Conservation (phyloP, 2,113 vertebrate genomes). For the Struthio camelus region DNA sequence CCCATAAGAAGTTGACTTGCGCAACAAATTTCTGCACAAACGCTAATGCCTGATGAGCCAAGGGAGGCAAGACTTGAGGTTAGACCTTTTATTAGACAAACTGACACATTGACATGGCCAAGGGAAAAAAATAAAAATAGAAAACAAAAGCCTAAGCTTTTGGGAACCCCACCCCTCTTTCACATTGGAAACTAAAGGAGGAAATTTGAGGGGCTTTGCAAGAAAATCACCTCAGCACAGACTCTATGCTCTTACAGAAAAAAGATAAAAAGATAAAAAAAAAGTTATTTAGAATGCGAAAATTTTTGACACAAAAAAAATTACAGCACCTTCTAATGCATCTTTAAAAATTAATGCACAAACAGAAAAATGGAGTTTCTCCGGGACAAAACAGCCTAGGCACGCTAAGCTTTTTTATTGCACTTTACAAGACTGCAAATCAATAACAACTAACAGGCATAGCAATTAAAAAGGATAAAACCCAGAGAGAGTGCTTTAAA, state of each 20-base stretch:
- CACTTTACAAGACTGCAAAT: not conserved
- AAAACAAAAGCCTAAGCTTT: not conserved
- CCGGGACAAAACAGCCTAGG: not conserved
- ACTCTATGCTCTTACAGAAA: not conserved
- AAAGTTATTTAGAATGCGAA: not conserved
- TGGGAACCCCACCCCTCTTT: not conserved
- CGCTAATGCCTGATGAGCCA: not conserved
- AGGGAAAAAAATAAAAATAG: not conserved
- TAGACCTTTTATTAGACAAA: not conserved
- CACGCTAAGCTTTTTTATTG: not conserved
- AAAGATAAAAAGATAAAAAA: not conserved
- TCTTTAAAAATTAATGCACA: not conserved
- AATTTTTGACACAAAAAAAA: not conserved
- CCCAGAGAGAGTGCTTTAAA: not conserved
- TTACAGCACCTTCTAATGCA: not conserved
- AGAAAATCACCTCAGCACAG: not conserved
- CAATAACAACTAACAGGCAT: not conserved
- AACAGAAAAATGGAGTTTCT: not conserved
- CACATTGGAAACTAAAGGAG: not conserved
- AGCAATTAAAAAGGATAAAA: not conserved
- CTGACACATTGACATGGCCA: not conserved
- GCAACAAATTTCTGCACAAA: not conserved
- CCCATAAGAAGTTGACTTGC: not conserved
- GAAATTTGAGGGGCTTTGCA: not conserved
- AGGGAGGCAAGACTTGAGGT: not conserved